Conservation (phyloP, 2,113 vertebrate genomes). For the Eulacestoma nigropectus region DNA sequence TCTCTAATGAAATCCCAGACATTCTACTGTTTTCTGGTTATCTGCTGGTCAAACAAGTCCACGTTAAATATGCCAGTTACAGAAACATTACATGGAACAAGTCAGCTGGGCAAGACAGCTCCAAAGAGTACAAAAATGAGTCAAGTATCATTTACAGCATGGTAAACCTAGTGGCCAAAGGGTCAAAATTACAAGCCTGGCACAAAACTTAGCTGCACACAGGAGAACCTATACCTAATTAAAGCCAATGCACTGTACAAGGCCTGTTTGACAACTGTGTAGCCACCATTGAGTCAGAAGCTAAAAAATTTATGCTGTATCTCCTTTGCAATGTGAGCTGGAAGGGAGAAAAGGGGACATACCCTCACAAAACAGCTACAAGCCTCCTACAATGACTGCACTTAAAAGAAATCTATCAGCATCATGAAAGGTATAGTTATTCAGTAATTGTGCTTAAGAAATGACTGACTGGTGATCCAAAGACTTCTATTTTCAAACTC, state of each 20-base stretch:
- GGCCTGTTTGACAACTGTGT: neutral
- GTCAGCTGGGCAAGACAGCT: neutral
- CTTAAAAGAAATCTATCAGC: neutral
- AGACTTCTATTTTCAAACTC: neutral
- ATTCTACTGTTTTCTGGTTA: neutral
- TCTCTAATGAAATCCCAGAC: neutral
- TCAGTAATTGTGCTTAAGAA: neutral
- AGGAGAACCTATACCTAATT: neutral
- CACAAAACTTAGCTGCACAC: neutral
- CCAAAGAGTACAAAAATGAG: neutral
- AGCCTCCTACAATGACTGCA: neutral
- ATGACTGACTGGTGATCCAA: neutral
- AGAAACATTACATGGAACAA: neutral
- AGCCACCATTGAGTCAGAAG: neutral
- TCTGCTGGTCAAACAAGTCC: neutral
- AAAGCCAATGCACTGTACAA: neutral
- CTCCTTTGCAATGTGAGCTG: neutral
- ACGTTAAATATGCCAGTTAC: neutral
- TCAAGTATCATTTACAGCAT: neutral
- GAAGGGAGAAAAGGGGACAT: neutral
- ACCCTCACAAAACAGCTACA: neutral
- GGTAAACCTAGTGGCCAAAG: neutral
- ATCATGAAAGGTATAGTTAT: neutral
- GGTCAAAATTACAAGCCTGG: neutral
- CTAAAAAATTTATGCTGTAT: neutral